These are phyloP conservation scores for Chionis minor DNA, from an alignment of 2,113 vertebrate species.

Conservation along the genomic window DNA sequence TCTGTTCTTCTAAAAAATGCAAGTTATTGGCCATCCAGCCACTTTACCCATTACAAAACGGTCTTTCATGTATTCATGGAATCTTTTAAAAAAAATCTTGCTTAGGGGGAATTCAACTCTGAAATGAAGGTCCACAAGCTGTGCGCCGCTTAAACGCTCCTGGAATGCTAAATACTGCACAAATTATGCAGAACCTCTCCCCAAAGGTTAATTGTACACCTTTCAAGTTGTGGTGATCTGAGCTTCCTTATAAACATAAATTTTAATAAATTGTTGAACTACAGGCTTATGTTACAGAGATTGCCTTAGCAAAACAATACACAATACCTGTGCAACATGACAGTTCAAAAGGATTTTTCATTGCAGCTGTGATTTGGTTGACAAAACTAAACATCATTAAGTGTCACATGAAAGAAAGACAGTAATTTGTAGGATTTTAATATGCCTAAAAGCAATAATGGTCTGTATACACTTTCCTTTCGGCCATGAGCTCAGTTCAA, in stretches of 20 bases:
- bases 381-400: neutral
- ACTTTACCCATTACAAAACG: neutral
- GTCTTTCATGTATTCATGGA: neutral
- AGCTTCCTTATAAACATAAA: neutral
- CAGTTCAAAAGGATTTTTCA: neutral
- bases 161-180: neutral
- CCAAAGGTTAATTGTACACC: neutral
- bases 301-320: neutral
- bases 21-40: neutral
- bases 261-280: neutral
- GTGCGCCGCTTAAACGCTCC: neutral
- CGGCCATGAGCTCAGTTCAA: neutral
- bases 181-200: neutral
- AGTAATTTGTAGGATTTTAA: neutral
- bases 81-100: neutral
- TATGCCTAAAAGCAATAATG: neutral
- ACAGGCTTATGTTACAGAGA: neutral
- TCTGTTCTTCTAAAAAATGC: neutral
- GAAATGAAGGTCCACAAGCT: neutral
- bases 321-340: neutral
- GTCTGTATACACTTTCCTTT: neutral
- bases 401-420: neutral
- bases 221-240: neutral
- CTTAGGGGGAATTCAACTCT: neutral
- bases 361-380: neutral